phyloP scores from a whole-genome alignment of 2,113 vertebrate genomes.

The Tylochromis polylepis region DNA sequence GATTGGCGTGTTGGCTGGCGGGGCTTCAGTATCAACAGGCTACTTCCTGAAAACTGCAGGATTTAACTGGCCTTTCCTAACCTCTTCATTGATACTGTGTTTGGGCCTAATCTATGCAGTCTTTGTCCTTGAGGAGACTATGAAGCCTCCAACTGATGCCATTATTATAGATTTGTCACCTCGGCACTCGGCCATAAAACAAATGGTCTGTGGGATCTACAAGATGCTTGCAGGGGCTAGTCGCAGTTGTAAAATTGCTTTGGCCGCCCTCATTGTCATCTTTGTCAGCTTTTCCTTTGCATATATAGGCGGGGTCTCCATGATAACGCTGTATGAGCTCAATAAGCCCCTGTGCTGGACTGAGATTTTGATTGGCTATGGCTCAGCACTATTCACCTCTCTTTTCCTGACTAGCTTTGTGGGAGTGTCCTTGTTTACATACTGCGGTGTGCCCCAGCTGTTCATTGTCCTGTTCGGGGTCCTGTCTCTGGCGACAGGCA shows the following conservation, averaged over 20 bases:
- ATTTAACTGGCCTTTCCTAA: conserved; percentile 85
- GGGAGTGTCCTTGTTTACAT: conserved; percentile 80
- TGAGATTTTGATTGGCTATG: conserved; percentile 89
- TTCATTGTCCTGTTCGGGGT: conserved; percentile 82
- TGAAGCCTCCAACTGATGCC: conserved; percentile 6
- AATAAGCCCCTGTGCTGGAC: conserved; percentile 91
- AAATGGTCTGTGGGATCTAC: conserved; percentile 75
- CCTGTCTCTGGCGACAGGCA: conserved; percentile 77
- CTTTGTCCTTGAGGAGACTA: conserved; percentile 81
- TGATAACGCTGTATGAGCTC: conserved; percentile 86
- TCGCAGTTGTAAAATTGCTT: conserved; percentile 54
- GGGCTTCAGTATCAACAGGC: conserved; percentile 83
- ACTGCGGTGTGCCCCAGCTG: conserved; percentile 76
- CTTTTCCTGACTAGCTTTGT: conserved; percentile 84
- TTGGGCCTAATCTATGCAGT: conserved; percentile 79
- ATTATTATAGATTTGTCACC: neutral
- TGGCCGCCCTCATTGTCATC: conserved; percentile 76
- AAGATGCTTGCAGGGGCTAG: conserved; percentile 76
- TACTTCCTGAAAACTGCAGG: conserved; percentile 83
- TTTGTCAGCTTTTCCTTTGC: conserved; percentile 78
- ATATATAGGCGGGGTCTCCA: conserved; percentile 66
- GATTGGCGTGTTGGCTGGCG: conserved; percentile 81
- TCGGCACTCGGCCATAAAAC: conserved; percentile 35
- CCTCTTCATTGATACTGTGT: conserved; percentile 60
- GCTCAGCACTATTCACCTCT: conserved; percentile 77